These are phyloP conservation scores for Mugil cephalus DNA, from an alignment of 2,113 vertebrate genomes.

Conservation along the genomic window DNA sequence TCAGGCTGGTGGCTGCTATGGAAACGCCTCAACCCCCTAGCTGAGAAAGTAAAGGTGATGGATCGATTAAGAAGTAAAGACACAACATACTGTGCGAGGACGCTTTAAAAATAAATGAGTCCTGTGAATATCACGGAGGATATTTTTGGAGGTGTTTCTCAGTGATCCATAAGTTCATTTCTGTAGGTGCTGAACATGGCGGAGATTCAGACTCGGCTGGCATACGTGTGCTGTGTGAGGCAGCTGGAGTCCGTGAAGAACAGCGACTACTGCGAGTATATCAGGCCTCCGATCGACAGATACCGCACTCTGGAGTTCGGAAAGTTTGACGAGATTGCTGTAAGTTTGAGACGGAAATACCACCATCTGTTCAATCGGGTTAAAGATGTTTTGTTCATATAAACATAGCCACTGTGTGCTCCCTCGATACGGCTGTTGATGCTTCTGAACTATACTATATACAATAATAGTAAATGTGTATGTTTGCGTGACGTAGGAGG, in stretches of 20 bases:
- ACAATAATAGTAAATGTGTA: background rate
- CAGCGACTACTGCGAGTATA: conserved; percentile 96
- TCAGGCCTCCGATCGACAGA: conserved; percentile 93
- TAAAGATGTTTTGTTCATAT: too few relatives aligned
- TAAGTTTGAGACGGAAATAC: conserved; percentile 85
- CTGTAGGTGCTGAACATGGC: conserved; percentile 95
- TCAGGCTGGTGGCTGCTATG: conserved; percentile 98
- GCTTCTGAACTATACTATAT: background rate
- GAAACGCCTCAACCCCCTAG: conserved; percentile 95
- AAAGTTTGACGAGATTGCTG: conserved; percentile 95
- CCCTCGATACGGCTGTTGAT: background rate
- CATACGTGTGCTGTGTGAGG: conserved; percentile 95
- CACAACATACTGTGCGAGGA: conserved; percentile 14
- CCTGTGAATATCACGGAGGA: conserved; percentile 23
- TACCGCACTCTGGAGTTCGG: conserved; percentile 95
- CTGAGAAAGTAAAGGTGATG: conserved; percentile 92
- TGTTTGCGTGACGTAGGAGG: conserved; percentile 84
- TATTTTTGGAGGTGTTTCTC: conserved; percentile 1
- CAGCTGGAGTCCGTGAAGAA: conserved; percentile 94
- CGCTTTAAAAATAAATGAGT: conserved; percentile 29
- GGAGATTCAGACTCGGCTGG: conserved; percentile 95
- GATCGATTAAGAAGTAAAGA: conserved; percentile 47
- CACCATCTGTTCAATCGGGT: too few relatives aligned
- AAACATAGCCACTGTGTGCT: background rate
- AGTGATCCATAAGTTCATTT: conserved; percentile 16